These are phyloP conservation scores for Pteronura brasiliensis DNA, from an alignment of 2,113 vertebrate genomes.

Conservation along the genomic window DNA sequence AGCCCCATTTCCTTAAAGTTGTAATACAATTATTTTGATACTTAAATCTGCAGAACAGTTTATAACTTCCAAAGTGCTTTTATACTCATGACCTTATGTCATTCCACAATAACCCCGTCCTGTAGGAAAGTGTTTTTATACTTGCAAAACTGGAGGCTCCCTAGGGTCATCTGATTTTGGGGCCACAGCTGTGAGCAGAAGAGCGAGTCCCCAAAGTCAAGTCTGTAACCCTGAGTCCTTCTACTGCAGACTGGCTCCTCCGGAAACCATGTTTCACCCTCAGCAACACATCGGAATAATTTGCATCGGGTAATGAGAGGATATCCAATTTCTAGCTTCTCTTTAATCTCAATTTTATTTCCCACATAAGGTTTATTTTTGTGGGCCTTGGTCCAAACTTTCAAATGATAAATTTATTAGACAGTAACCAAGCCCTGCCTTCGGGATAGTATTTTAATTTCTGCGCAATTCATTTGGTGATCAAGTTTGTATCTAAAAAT, in stretches of 20 bases:
- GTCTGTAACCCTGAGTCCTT: not conserved
- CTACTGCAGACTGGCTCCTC: not conserved
- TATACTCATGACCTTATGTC: not conserved
- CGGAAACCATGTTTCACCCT: not conserved
- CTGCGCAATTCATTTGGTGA: slow-evolving; percentile 3
- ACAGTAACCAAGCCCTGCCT: not conserved
- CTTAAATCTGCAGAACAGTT: not conserved
- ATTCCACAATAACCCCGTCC: not conserved
- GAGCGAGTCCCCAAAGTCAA: not conserved
- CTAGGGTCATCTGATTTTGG: not conserved
- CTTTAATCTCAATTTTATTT: slow-evolving; percentile 33
- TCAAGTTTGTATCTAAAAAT: slow-evolving; percentile 26
- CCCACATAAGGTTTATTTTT: not conserved
- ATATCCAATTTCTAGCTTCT: not conserved
- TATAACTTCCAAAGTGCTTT: not conserved
- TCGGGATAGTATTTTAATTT: slow-evolving; percentile 11
- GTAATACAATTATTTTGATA: slow-evolving; percentile 36
- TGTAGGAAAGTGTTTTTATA: not conserved
- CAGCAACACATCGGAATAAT: not conserved
- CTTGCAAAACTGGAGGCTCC: not conserved
- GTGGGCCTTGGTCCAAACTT: not conserved
- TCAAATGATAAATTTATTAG: slow-evolving; percentile 38
- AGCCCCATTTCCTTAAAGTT: not conserved
- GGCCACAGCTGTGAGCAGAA: not conserved
- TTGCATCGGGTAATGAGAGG: not conserved